Conservation (phyloP, 1,140 invertebrate genomes). For the Euwallacea fornicatus region DNA sequence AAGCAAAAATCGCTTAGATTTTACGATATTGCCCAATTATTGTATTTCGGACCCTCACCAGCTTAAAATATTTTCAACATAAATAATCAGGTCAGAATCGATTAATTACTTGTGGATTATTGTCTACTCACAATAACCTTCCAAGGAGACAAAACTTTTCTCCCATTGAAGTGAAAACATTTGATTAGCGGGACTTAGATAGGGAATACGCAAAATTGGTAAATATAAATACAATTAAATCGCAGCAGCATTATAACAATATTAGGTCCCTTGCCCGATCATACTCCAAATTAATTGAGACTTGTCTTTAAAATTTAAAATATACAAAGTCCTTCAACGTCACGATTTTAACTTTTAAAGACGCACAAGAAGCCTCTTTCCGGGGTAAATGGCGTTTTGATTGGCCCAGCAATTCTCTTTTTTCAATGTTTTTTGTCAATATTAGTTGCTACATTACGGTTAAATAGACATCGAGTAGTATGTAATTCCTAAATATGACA, state of each 20-base stretch:
- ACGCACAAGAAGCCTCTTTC: slow-evolving; percentile 24
- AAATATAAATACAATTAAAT: slow-evolving; percentile 20
- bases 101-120: slow-evolving; percentile 53
- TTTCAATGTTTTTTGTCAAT: slow-evolving; percentile 44
- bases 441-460: slow-evolving; percentile 35
- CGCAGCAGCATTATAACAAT: not conserved
- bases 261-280: slow-evolving; percentile 42
- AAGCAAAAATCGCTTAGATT: slow-evolving; percentile 37
- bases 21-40: slow-evolving; percentile 35
- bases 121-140: slow-evolving; percentile 57
- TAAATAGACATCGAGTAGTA: slow-evolving; percentile 41
- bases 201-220: slow-evolving; percentile 29
- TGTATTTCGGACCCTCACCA: slow-evolving; percentile 57
- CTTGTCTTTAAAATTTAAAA: slow-evolving; percentile 27
- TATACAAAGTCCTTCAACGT: not conserved
- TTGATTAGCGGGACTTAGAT: slow-evolving; percentile 37
- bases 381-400: slow-evolving; percentile 45
- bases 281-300: not conserved
- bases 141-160: slow-evolving; percentile 43
- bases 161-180: slow-evolving; percentile 43
- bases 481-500: slow-evolving; percentile 42
- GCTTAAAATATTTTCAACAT: slow-evolving; percentile 48
- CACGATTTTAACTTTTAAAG: slow-evolving; percentile 21
- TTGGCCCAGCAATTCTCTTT: slow-evolving; percentile 55
- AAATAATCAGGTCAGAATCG: slow-evolving; percentile 42